Evolutionary conservation across 37 sponge, comb jelly and placozoan genomes (phyloP).

Genomic region (Axinella damicornis): DNA sequence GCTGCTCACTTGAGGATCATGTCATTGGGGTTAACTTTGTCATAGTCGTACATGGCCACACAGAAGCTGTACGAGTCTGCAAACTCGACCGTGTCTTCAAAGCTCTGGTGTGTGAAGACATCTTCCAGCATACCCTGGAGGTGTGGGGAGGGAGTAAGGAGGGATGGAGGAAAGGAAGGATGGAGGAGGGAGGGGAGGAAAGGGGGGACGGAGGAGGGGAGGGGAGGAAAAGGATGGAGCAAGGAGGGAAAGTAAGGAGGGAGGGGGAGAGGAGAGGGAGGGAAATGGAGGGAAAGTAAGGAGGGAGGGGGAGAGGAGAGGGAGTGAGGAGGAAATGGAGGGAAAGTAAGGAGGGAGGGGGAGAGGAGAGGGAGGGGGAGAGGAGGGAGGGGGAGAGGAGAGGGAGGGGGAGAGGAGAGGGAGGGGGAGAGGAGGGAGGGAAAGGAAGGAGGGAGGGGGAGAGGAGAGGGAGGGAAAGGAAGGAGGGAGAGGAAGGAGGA

Average conservation of each 20-base stretch:
- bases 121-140: not conserved
- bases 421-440: not conserved
- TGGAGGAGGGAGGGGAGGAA: not conserved
- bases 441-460: not conserved
- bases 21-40: slow-evolving; percentile 64
- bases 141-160: not conserved
- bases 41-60: slow-evolving; percentile 73
- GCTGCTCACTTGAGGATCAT: slow-evolving; percentile 50
- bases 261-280: not conserved
- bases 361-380: not conserved
- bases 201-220: not conserved
- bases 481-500: not conserved
- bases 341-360: not conserved
- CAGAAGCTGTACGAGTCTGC: slow-evolving; percentile 40
- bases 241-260: not conserved
- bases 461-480: not conserved
- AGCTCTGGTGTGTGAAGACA: slow-evolving; percentile 30
- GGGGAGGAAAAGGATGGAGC: not conserved
- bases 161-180: not conserved
- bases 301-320: not conserved
- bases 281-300: not conserved
- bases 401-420: not conserved
- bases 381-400: not conserved
- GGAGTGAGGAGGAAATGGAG: not conserved
- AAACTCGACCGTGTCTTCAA: slow-evolving; percentile 47